These are phyloP conservation scores for Globia sparganii DNA, from an alignment of 2,888 invertebrate species.

Conservation along the genomic window DNA sequence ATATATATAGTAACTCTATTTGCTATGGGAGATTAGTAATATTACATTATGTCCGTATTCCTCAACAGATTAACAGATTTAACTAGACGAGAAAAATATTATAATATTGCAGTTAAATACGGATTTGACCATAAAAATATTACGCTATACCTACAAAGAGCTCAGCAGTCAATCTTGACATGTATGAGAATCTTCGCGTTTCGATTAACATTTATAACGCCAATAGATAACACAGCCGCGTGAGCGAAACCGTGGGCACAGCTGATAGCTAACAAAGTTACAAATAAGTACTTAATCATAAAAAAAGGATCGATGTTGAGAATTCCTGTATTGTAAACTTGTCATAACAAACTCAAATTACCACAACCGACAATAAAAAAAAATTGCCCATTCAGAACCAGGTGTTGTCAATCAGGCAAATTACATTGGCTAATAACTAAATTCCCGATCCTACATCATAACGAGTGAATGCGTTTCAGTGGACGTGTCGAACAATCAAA, in stretches of 20 bases:
- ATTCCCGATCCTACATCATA: conserved; percentile 27
- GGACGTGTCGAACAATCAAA: conserved; percentile 54
- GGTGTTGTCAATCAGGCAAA: conserved; percentile 44
- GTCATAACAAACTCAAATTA: conserved; percentile 1
- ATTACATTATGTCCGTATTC: neutral
- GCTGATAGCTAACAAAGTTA: neutral
- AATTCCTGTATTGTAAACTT: conserved; percentile 9
- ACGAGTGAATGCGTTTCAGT: conserved; percentile 38
- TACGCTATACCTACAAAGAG: neutral
- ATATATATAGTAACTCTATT: neutral
- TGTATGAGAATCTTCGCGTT: neutral
- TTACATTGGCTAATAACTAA: conserved; percentile 49
- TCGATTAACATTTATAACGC: too few relatives aligned
- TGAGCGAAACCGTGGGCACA: neutral
- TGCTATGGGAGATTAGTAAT: neutral
- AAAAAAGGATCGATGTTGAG: neutral
- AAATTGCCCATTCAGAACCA: conserved; percentile 14
- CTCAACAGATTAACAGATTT: neutral
- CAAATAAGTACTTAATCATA: neutral
- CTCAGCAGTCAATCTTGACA: neutral
- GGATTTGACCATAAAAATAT: neutral
- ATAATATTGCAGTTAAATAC: neutral
- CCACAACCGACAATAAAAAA: conserved; percentile 15
- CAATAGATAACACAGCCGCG: neutral
- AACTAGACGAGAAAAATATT: neutral